Evolutionary conservation across 1,140 invertebrate species (phyloP).

Genomic region (Pseudachorutes palmiensis): DNA sequence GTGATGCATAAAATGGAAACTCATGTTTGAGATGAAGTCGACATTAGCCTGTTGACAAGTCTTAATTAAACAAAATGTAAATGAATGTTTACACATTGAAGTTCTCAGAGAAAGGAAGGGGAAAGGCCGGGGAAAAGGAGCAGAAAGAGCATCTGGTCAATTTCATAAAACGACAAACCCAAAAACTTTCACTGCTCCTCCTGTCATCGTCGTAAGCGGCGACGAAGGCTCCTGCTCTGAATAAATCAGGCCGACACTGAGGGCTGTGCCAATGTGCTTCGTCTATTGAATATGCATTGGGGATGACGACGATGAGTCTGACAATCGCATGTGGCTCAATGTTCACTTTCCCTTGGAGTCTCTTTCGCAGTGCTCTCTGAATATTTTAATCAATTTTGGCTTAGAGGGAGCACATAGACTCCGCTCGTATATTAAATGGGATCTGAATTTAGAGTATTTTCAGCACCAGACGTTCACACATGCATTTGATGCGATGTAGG

Average conservation of each 20-base stretch:
- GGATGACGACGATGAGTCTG: neutral
- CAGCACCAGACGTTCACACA: too few species aligned
- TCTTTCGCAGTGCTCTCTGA: neutral
- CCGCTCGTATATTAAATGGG: too few species aligned
- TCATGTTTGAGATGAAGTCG: neutral
- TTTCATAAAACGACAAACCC: constrained; percentile 6
- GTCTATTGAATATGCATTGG: constrained; percentile 2
- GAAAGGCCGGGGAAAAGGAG: neutral
- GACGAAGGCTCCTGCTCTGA: neutral
- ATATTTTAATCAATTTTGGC: constrained; percentile 8
- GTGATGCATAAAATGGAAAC: neutral
- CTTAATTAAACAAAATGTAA: constrained; percentile 13
- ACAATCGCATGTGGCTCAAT: constrained; percentile 5
- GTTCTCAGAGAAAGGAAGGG: neutral
- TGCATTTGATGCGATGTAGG: too few species aligned
- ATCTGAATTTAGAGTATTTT: neutral
- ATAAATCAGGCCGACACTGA: constrained; percentile 1
- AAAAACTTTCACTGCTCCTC: neutral
- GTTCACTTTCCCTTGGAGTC: neutral
- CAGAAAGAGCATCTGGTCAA: constrained; percentile 9
- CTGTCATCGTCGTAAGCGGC: too few species aligned
- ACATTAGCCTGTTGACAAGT: constrained; percentile 6
- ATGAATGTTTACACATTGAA: constrained; percentile 4
- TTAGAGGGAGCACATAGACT: too few species aligned
- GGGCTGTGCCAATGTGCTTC: neutral